Base-by-base conservation (phyloP, 1,140 invertebrate genomes). In the Aphaenogaster rudis region DNA sequence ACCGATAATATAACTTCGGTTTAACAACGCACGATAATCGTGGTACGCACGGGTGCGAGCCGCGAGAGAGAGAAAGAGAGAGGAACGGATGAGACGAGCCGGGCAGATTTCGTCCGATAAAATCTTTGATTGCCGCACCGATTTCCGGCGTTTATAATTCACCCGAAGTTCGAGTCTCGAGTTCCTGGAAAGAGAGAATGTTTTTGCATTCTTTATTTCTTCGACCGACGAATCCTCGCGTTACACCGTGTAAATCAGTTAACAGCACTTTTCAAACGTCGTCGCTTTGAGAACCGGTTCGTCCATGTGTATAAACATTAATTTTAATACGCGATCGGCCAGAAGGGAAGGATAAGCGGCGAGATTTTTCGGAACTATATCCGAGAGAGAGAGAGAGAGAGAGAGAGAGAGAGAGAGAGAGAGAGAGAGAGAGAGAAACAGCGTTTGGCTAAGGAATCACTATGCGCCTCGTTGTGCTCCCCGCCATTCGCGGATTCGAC, bases 91-190 rank as follows among this genome's bases (percentile, higher is more conserved):
- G 11, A 42, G 42, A 48, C n/a, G 52, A 42, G n/a, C 17, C 28
- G 15, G 36, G n/a, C 42, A n/a, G 39, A 48, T 48, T 33, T 59
- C 1, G 54, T 17, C 45, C 15, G 59, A 52, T 36, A 48, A 48
- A n/a, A 48, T 45, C 45, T 36, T 33, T 11, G 42, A 78, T 78
- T 33, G 33, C n/a, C 74, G 52, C 52, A 8, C 39, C 52, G 74
- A 77, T 77, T 59, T 59, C 52, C 52, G 54, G 21, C 52, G 36
- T 57, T 59, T 21, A 77, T 59, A 77, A 77, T 59, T 77, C 52
- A 42, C 39, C 54, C 17, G 4, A 3, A 76, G 66, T 69, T 69
- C 66, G 42, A 50, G 66, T 50, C 15, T 74, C 71, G 36, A 42
- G n/a, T 79, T 66, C 13, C n/a, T 28, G 33, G 74, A 77, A 61